These are phyloP conservation scores for Achlya flavicornis DNA, from an alignment of 2,888 invertebrate genomes.

Conservation along the genomic window DNA sequence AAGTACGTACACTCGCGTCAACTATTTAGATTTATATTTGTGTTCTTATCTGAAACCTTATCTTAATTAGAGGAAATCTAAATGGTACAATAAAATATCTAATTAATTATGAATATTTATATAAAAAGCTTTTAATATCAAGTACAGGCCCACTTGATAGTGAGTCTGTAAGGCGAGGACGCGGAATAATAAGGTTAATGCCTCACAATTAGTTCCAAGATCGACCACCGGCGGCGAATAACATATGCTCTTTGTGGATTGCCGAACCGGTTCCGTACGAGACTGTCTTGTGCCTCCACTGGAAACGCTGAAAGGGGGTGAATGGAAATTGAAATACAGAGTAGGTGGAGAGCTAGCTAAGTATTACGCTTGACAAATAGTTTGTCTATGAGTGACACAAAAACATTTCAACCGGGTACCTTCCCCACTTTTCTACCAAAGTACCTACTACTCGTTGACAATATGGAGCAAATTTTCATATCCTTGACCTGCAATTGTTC, in stretches of 20 bases:
- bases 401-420: no score
- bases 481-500: no score
- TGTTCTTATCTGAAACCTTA: neutral
- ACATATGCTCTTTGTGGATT: conserved; percentile 39
- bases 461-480: no score
- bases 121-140: neutral
- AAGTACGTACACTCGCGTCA: no score
- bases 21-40: no score
- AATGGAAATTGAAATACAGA: neutral
- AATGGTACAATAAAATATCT: neutral
- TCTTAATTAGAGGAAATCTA: neutral
- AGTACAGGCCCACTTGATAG: neutral
- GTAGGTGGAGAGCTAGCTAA: no score
- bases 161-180: conserved; percentile 7
- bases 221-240: conserved; percentile 60
- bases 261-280: conserved; percentile 45
- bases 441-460: no score
- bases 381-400: no score
- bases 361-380: no score
- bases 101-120: neutral
- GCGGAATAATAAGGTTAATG: conserved; percentile 61
- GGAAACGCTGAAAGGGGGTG: conserved; percentile 7
- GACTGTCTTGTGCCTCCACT: conserved; percentile 6
- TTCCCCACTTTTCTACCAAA: no score
- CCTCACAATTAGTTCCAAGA: conserved; percentile 62